Conservation (phyloP, 2,888 invertebrate species). For the Axea sp. region DNA sequence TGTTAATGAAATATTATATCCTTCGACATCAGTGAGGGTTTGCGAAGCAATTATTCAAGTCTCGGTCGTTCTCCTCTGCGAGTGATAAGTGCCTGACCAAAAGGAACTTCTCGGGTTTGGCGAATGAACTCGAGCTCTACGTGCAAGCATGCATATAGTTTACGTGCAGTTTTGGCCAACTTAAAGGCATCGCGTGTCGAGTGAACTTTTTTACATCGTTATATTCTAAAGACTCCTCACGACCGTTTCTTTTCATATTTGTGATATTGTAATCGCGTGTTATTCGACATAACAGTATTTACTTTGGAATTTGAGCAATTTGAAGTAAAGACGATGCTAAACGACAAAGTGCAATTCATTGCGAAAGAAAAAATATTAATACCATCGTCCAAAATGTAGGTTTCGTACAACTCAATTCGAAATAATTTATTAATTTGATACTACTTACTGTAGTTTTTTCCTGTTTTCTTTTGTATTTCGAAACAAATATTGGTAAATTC, state of each 20-base stretch:
- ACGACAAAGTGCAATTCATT: constrained; percentile 30
- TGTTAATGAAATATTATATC: constrained; percentile 47
- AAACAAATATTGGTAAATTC: too few relatives aligned
- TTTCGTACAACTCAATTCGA: constrained; percentile 19
- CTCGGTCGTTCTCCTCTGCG: constrained; percentile 1
- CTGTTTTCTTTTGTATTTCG: too few relatives aligned
- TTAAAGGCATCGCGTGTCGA: constrained; percentile 36
- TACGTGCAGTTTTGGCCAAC: constrained; percentile 46
- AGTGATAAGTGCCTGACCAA: constrained; percentile 28
- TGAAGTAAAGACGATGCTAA: constrained; percentile 5
- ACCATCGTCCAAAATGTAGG: not conserved
- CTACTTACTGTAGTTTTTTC: too few relatives aligned
- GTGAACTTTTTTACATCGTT: constrained; percentile 36
- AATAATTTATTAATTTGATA: constrained; percentile 8
- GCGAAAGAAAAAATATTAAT: constrained; percentile 13
- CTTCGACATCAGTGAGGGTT: constrained; percentile 10
- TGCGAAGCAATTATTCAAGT: constrained; percentile 26
- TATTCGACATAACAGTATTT: constrained; percentile 40
- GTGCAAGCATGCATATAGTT: constrained; percentile 32
- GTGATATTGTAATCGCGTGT: constrained; percentile 52
- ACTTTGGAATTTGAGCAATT: constrained; percentile 39
- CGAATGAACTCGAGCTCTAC: constrained; percentile 19
- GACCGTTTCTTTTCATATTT: constrained; percentile 41
- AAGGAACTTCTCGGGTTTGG: constrained; percentile 15
- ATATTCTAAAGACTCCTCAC: constrained; percentile 52